Evolutionary conservation across 2,113 vertebrate species (phyloP), one percentile per base, ranked within the genome.

Genomic region (Puntigrus tetrazona): DNA sequence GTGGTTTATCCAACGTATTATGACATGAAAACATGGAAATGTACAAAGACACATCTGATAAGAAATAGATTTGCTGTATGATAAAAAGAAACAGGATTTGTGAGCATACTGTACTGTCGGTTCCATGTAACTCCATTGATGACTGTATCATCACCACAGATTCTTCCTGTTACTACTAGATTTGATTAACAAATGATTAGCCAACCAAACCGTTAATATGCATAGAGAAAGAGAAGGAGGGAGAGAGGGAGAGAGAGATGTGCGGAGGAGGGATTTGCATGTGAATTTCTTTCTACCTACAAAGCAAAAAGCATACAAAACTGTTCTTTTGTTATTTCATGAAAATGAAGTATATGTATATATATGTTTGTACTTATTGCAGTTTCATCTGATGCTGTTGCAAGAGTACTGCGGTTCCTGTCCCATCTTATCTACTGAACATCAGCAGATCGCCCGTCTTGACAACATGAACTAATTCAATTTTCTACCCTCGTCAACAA

Each of bases 241-340:
- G 59, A 75, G 18, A 75, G 31, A 81, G 34, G 20, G 59, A 57
- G 63, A 50, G 81, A 82, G 43, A 81, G 27, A 38, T 22, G n/a
- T 16, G 29, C 57, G 65, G 47, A 31, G 34, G 80, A 50, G 27
- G 25, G 50, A 88, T 88, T 88, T 88, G 81, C 87, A 88, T 88
- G 75, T 45, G 41, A 36, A 45, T 81, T 14, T n/a, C 9, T 3
- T 31, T 22, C 59, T 63, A 65, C 65, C 18, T 67, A 43, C 63
- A 81, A 36, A 75, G 20, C 41, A 75, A 29, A 75, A 50, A 31
- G 31, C 22, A n/a, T 72, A 52, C 50, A 52, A 20, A 20, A 52
- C 50, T 52, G 18, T 52, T 52, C 6, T 22, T n/a, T n/a, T 41
- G 10, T n/a, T 72, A 3, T 72, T 41, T 25, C 36, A 72, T 41